Percentiles rank a stretch among this genome's conserved stretches.
These are phyloP conservation scores for Zele albiditarsus DNA, from an alignment of 2,888 invertebrate species.

Conservation along the genomic window DNA sequence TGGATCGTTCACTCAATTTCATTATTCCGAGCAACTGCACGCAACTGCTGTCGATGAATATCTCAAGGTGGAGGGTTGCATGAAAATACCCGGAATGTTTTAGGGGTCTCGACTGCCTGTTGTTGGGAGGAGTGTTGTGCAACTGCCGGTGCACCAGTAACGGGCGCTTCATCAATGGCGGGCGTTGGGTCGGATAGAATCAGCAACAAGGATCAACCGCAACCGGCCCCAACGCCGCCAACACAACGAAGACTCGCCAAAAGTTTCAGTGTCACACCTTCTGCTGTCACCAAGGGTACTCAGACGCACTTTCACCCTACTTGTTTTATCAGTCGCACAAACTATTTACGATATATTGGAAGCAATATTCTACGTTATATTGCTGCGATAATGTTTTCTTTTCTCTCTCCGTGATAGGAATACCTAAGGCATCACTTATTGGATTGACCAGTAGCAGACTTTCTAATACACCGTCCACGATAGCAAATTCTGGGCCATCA, in stretches of 20 bases:
- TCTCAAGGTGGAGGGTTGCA: slow-evolving; percentile 56
- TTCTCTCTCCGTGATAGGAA: slow-evolving; percentile 74
- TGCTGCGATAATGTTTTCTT: neutral
- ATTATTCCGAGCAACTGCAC: slow-evolving; percentile 8
- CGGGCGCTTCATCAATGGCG: slow-evolving; percentile 59
- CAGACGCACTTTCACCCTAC: slow-evolving; percentile 45
- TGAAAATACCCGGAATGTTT: slow-evolving; percentile 58
- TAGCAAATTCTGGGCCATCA: slow-evolving; percentile 82
- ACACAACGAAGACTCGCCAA: slow-evolving; percentile 91
- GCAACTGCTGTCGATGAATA: neutral
- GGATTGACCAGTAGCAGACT: slow-evolving; percentile 84
- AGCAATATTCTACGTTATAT: neutral
- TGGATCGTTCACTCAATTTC: neutral
- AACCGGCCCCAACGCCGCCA: slow-evolving; percentile 86
- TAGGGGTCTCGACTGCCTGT: slow-evolving; percentile 71
- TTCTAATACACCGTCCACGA: slow-evolving; percentile 79
- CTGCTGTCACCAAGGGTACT: slow-evolving; percentile 79
- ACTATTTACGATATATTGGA: slow-evolving; percentile 2
- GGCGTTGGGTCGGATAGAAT: slow-evolving; percentile 66
- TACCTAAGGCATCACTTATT: slow-evolving; percentile 87
- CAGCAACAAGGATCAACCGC: slow-evolving; percentile 72
- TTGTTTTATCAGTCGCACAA: slow-evolving; percentile 29
- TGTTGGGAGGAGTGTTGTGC: slow-evolving; percentile 72
- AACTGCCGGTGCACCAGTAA: slow-evolving; percentile 62
- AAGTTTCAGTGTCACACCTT: slow-evolving; percentile 91